phyloP scores from a whole-genome alignment of 1,140 invertebrate species.

The Liolophura sinensis region DNA sequence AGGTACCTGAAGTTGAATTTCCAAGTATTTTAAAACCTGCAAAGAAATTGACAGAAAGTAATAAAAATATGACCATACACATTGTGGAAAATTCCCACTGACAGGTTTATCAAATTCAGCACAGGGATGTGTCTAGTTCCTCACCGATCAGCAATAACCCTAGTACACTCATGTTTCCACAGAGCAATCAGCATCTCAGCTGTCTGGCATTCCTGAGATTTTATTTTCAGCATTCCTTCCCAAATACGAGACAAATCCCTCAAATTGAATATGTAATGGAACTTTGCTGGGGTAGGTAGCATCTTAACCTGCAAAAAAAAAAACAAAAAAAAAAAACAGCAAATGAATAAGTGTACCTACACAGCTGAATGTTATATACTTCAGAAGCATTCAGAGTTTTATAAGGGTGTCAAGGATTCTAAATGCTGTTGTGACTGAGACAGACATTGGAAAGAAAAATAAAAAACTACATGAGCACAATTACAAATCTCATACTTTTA shows the following conservation, averaged over 20 bases:
- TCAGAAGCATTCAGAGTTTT: not conserved
- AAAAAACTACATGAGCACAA: too few species aligned
- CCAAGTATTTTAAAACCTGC: not conserved
- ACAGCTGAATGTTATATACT: not conserved
- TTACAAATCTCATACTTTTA: too few species aligned
- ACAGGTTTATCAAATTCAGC: not conserved
- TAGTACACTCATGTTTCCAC: slow-evolving; percentile 86
- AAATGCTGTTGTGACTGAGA: too few species aligned
- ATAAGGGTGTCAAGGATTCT: too few species aligned
- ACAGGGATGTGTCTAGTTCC: slow-evolving; percentile 46
- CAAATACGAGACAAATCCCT: slow-evolving; percentile 92
- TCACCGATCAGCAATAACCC: slow-evolving; percentile 84
- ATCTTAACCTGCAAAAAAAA: slow-evolving; percentile 65
- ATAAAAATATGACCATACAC: too few species aligned
- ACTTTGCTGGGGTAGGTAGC: slow-evolving; percentile 89
- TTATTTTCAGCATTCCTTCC: slow-evolving; percentile 87
- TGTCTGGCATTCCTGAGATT: slow-evolving; percentile 44
- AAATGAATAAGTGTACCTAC: not conserved
- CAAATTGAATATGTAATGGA: slow-evolving; percentile 94
- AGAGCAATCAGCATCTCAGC: slow-evolving; percentile 72
- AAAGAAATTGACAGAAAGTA: too few species aligned
- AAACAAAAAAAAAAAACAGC: not conserved
- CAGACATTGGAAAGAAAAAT: too few species aligned
- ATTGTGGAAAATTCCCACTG: too few species aligned
- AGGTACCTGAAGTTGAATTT: not conserved